Evolutionary conservation across 2,797 vertebrate species (phyloP), one percentile per base, ranked within the genome.

Genomic region (Enteromius fasciolatus): DNA sequence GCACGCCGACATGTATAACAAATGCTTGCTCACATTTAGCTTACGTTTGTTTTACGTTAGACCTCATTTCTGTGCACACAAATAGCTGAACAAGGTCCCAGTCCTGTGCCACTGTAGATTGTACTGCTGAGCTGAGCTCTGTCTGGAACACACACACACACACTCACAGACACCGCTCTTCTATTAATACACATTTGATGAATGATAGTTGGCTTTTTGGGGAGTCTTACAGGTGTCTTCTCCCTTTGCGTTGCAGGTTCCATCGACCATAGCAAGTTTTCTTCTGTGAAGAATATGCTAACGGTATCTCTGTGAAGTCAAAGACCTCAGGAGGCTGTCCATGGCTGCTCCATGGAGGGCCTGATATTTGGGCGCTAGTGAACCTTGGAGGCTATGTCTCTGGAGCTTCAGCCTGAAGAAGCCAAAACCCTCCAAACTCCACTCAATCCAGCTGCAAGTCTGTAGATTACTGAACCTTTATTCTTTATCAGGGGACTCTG

Each of bases 201-300:
- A 87, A 93, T 91, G 89, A 86, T 86, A 77, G 85, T 74, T 70
- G 1, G 20, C 76, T 84, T 87, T 33, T 18, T 41, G 33, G n/a
- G 50, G 23, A 18, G 36, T 44, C 77, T 91, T 64, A 89, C 59
- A 50, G 66, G 36, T 92, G 69, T 87, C 28, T 73, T 61, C 70
- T 74, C 9, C 14, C 28, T 52, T 41, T 69, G 23, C 41, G 1
- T 41, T 25, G 48, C 90, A 99, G 98, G 95, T 99, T 99, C 93
- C 98, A 99, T 92, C 97, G 98, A 92, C 98, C 98, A 89, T 99
- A 99, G 96, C 94, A 93, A 93, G 95, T 95, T 97, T 97, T 98
- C 97, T 97, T 98, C 97, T 96, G 95, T 97, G 97, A 98, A 98
- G 97, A 98, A 96, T 46, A 95, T 94, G 94, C 93, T 92, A 89